A percentile compares a stretch with the other conserved stretches of the same genome.
phyloP scores from a whole-genome alignment of 2,113 vertebrate species.

The Salvator merianae region DNA sequence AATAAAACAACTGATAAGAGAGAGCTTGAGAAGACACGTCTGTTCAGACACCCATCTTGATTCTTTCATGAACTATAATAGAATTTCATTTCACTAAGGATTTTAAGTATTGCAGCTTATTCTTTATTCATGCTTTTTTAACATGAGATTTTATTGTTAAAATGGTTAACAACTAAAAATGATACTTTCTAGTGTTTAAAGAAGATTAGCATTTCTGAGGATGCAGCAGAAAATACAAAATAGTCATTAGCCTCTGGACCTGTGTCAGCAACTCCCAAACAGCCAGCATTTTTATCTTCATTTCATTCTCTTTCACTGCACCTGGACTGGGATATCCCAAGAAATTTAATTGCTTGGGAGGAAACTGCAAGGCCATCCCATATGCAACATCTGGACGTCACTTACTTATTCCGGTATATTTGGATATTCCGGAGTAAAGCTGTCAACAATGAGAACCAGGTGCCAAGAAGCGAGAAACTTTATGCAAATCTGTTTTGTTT shows the following conservation, averaged over 20 bases:
- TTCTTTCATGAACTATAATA: neutral
- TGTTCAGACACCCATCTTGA: no score
- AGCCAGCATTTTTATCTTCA: neutral
- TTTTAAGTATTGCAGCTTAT: constrained; percentile 2
- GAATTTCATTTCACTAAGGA: neutral
- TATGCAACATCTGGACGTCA: neutral
- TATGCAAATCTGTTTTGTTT: neutral
- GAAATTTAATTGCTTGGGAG: neutral
- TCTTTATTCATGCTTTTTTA: constrained; percentile 38
- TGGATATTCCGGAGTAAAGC: neutral
- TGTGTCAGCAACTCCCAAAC: neutral
- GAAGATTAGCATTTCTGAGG: neutral
- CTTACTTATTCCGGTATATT: no score
- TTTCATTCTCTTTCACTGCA: neutral
- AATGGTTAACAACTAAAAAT: neutral
- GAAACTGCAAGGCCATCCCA: neutral
- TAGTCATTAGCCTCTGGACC: neutral
- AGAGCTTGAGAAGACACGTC: no score
- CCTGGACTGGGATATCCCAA: neutral
- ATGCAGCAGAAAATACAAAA: neutral
- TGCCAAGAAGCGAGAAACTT: neutral
- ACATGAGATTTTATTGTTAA: constrained; percentile 1
- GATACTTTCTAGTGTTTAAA: neutral
- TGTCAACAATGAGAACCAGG: no score
- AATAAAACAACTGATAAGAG: no score